Percentiles rank a stretch among this genome's conserved stretches.
Evolutionary conservation across 2,113 vertebrate genomes (phyloP).

Genomic region (Balaenoptera acutorostrata): DNA sequence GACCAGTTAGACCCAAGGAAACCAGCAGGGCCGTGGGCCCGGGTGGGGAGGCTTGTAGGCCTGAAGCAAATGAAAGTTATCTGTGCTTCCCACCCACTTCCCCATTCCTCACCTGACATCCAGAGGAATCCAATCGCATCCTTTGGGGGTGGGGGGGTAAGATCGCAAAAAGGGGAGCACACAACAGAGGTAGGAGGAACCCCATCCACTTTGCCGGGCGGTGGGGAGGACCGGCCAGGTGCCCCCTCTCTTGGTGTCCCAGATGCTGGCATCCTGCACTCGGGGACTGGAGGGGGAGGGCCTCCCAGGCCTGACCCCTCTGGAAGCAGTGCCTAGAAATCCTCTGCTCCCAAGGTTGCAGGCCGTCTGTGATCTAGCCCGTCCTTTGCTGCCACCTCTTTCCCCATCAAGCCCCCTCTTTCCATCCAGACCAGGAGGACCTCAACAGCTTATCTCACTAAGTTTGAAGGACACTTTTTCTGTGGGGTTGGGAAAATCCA

Average conservation of each 20-base stretch:
- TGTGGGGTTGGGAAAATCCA: neutral
- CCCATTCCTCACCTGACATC: neutral
- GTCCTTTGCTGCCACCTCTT: neutral
- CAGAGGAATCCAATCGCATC: neutral
- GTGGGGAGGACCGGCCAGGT: neutral
- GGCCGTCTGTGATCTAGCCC: neutral
- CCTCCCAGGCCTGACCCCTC: neutral
- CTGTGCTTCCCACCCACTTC: neutral
- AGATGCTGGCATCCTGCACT: neutral
- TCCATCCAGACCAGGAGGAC: neutral
- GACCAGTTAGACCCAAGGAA: neutral
- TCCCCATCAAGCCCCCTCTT: accelerated
- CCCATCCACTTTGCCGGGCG: neutral
- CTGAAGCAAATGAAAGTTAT: neutral
- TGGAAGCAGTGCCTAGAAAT: neutral
- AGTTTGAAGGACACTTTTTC: neutral
- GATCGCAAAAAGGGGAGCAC: neutral
- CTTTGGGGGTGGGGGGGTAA: too few species aligned
- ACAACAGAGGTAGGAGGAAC: too few species aligned
- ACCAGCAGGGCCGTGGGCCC: accelerated
- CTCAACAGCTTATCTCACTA: neutral
- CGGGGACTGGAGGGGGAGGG: too few species aligned
- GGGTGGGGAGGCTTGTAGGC: neutral
- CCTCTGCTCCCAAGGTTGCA: neutral
- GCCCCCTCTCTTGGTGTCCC: neutral